phyloP scores from a whole-genome alignment of 2,797 vertebrate genomes.

The Phaenicophaeus curvirostris region DNA sequence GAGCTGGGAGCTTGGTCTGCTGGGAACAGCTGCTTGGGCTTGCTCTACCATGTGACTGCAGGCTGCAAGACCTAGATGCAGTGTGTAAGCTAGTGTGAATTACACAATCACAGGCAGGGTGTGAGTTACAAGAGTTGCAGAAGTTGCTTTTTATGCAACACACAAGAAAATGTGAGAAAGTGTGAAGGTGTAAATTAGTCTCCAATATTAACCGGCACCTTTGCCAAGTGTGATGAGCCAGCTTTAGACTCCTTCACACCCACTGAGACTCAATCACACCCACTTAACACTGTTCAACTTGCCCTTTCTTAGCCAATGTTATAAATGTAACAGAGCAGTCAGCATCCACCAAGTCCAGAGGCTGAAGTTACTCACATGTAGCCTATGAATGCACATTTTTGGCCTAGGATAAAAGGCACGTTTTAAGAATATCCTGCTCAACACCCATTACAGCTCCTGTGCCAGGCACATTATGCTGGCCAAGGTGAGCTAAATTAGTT shows the following conservation, averaged over 20 bases:
- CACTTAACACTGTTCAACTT: background rate
- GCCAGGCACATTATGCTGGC: background rate
- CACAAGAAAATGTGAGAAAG: constrained; percentile 3
- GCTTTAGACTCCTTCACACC: constrained; percentile 11
- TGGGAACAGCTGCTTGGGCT: background rate
- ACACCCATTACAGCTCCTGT: background rate
- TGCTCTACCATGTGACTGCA: background rate
- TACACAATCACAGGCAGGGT: background rate
- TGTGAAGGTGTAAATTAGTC: constrained; percentile 37
- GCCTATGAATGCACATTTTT: background rate
- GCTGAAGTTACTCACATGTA: background rate
- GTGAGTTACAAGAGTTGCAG: background rate
- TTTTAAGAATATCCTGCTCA: background rate
- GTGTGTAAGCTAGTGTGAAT: background rate
- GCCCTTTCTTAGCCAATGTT: background rate
- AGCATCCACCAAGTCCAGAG: background rate
- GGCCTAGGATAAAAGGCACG: background rate
- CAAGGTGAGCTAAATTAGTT: background rate
- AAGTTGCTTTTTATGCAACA: constrained; percentile 20
- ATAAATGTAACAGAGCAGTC: background rate
- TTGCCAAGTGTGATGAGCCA: constrained; percentile 5
- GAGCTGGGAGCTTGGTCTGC: background rate
- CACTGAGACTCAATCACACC: constrained; percentile 2
- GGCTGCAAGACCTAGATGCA: background rate
- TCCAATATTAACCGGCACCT: background rate